Evolutionary conservation across 2,888 invertebrate genomes (phyloP), one percentile per base, ranked within the genome.

Genomic region (Spicauda simplicius): DNA sequence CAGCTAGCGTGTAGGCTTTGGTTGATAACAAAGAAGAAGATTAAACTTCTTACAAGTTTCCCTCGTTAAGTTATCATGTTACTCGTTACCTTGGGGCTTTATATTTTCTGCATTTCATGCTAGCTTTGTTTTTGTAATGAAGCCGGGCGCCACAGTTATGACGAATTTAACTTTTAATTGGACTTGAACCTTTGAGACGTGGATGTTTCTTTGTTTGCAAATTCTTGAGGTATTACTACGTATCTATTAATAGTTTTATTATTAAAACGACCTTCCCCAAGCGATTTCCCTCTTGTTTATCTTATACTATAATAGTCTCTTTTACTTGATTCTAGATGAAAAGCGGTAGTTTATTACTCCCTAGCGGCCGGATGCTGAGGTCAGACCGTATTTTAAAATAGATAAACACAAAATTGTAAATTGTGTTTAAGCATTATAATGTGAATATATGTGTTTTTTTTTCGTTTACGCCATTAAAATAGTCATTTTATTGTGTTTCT

Each of bases 161-260:
- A 59, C 30, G 30, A 52, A 61, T 61, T 61, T 52, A 61, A 61
- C 33, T 61, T 61, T 61, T 61, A 61, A 61, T 52, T 61, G 60
- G 50, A 61, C 60, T 52, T 61, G 52, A 53, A 53, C 61, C 52
- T 61, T 60, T 18, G 50, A 10, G 30, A 48, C n/a, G 48, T 16
- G 52, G 52, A 61, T 53, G 16, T 53, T 48, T 53, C 61, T 61
- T 53, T 52, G 33, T 37, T 61, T 53, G 20, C 19, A n/a, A 53
- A 52, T 52, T 52, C 52, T n/a, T 16, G 14, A 48, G 45, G 25
- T 25, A 45, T 45, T 48, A 41, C 41, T 2, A 11, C 10, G 33
- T 41, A 14, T 41, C 41, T 41, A 41, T 41, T 41, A 41, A 41
- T 41, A 41, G 41, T 41, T 41, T 14, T 41, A 25, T 25, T 25